phyloP scores from a whole-genome alignment of 2,113 vertebrate genomes.

The crab-eating macaque (Macaca fascicularis) region DNA sequence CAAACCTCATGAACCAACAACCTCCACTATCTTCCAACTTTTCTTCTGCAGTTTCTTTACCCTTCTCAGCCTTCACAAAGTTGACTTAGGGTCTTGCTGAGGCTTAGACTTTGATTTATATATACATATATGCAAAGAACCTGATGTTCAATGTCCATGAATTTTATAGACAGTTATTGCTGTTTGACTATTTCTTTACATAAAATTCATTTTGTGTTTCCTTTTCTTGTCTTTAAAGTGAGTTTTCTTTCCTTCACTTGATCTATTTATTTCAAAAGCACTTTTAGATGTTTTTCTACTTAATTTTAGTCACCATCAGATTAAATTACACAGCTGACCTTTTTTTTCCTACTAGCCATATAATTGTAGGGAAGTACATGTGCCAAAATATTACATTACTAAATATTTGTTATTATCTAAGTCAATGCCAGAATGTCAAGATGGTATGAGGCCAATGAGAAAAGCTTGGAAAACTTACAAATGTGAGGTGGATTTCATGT shows the following conservation, averaged over 20 bases:
- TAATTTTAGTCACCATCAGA: neutral
- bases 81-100: no score
- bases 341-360: neutral
- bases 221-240: neutral
- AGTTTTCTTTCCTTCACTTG: neutral
- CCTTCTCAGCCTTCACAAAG: no score
- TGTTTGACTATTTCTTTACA: neutral
- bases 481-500: neutral
- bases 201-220: neutral
- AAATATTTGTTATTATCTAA: neutral
- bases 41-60: no score
- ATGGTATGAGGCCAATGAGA: neutral
- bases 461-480: conserved; percentile 7
- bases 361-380: neutral
- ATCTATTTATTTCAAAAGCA: conserved; percentile 26
- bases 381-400: neutral
- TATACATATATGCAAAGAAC: neutral
- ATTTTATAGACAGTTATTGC: neutral
- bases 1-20: no score
- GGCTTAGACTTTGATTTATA: no score
- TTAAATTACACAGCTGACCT: neutral
- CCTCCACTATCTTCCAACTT: no score
- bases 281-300: conserved; percentile 13
- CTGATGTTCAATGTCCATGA: neutral
- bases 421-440: neutral